Conservation (phyloP, 2,113 vertebrate species). For the Syngnathus typhle region DNA sequence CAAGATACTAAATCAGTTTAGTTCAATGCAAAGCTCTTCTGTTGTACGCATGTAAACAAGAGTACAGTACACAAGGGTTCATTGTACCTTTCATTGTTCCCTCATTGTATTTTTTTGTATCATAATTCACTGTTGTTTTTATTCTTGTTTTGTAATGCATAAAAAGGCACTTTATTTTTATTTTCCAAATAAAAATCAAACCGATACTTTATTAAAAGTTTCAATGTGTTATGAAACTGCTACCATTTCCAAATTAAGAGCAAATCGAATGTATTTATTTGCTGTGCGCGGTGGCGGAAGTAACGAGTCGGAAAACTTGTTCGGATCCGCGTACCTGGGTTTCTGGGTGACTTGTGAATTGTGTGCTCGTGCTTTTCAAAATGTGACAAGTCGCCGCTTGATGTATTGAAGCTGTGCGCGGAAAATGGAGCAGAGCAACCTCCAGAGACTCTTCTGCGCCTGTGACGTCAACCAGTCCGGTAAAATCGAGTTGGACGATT, state of each 20-base stretch:
- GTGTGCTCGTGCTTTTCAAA: not conserved
- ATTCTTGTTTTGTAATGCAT: constrained; percentile 69
- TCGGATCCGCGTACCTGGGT: not conserved
- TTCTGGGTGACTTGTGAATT: not conserved
- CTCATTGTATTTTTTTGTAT: constrained; percentile 60
- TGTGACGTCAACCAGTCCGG: constrained; percentile 75
- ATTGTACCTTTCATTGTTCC: not conserved
- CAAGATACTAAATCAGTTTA: no score
- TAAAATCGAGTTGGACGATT: constrained; percentile 70
- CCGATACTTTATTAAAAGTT: constrained; percentile 33
- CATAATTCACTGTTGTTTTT: constrained; percentile 24
- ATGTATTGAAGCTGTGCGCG: not conserved
- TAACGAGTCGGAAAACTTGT: not conserved
- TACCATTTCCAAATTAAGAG: no score
- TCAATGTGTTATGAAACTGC: not conserved
- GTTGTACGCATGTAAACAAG: no score
- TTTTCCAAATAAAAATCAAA: constrained; percentile 74
- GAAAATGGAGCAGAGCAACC: constrained; percentile 51
- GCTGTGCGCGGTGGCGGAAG: not conserved
- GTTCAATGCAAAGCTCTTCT: no score
- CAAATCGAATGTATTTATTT: no score
- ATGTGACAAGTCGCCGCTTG: not conserved
- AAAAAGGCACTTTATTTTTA: constrained; percentile 79
- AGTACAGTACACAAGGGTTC: no score
- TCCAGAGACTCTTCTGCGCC: constrained; percentile 67